phyloP scores from a whole-genome alignment of 1,140 invertebrate genomes.

The Zaprionus tsacasi region DNA sequence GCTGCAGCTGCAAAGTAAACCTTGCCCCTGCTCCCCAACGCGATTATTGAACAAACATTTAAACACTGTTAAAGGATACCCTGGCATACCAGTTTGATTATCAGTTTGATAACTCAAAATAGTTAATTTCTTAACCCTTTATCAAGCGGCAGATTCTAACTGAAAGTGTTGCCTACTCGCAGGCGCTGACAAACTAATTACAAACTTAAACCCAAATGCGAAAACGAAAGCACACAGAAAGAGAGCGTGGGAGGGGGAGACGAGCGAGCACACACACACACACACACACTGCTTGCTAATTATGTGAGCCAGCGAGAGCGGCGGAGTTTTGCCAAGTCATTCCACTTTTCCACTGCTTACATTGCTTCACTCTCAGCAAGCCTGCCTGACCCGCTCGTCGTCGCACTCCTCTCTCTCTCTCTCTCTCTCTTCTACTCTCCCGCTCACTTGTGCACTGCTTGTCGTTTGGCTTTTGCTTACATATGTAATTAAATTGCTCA shows the following conservation, averaged over 20 bases:
- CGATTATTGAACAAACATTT: constrained; percentile 2
- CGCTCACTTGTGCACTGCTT: constrained; percentile 13
- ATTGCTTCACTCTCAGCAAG: constrained; percentile 3
- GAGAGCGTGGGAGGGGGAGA: constrained; percentile 11
- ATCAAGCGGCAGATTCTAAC: too few relatives aligned
- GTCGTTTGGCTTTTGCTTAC: constrained; percentile 73
- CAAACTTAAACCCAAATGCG: constrained; percentile 66
- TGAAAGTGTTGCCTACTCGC: constrained; percentile 7
- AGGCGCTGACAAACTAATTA: constrained; percentile 75
- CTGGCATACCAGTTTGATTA: too few relatives aligned
- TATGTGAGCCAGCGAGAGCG: constrained; percentile 12
- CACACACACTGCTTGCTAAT: constrained; percentile 29
- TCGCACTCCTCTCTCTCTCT: too few relatives aligned
- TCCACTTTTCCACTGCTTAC: not conserved
- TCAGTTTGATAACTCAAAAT: too few relatives aligned
- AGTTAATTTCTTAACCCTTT: too few relatives aligned
- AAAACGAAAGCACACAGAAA: constrained; percentile 57
- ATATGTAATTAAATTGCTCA: constrained; percentile 84
- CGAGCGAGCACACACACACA: constrained; percentile 20
- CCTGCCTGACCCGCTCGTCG: constrained; percentile 13
- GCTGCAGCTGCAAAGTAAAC: not conserved
- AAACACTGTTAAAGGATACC: not conserved
- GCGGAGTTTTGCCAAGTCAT: not conserved
- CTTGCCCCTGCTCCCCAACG: not conserved
- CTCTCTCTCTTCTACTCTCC: not conserved